Evolutionary conservation across 2,888 invertebrate genomes (phyloP).

Genomic region (Synergus itoensis): DNA sequence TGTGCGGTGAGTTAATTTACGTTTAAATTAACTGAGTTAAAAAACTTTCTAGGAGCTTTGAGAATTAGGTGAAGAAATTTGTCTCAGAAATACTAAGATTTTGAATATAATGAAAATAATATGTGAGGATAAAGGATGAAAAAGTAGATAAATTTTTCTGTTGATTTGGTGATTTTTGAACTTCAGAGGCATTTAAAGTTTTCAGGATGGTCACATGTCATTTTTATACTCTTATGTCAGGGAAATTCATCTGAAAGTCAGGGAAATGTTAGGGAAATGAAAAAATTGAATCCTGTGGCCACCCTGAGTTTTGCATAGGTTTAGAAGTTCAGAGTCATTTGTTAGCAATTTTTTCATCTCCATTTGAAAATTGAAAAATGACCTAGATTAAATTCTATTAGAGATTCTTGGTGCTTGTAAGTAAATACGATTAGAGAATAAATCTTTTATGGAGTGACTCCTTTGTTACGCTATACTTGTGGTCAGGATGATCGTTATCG

Average conservation of each 20-base stretch:
- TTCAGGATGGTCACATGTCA: too few relatives aligned
- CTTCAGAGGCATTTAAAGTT: too few relatives aligned
- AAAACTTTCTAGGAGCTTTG: conserved; percentile 14
- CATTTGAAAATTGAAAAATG: not conserved
- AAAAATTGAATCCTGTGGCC: too few relatives aligned
- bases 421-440: conserved; percentile 22
- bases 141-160: too few relatives aligned
- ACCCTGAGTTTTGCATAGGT: not conserved
- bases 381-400: not conserved
- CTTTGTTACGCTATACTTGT: conserved; percentile 46
- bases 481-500: conserved; percentile 60
- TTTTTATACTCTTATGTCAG: too few relatives aligned
- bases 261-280: too few relatives aligned
- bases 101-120: not conserved
- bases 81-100: not conserved
- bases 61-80: not conserved
- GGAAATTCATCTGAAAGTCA: too few relatives aligned
- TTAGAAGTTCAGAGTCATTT: not conserved
- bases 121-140: not conserved
- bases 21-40: conserved; percentile 30
- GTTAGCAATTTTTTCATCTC: not conserved
- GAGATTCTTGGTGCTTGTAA: not conserved
- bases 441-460: not conserved
- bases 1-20: conserved; percentile 31
- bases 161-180: too few relatives aligned